Evolutionary conservation across 2,888 invertebrate species (phyloP).

Genomic region (Noctua comes): DNA sequence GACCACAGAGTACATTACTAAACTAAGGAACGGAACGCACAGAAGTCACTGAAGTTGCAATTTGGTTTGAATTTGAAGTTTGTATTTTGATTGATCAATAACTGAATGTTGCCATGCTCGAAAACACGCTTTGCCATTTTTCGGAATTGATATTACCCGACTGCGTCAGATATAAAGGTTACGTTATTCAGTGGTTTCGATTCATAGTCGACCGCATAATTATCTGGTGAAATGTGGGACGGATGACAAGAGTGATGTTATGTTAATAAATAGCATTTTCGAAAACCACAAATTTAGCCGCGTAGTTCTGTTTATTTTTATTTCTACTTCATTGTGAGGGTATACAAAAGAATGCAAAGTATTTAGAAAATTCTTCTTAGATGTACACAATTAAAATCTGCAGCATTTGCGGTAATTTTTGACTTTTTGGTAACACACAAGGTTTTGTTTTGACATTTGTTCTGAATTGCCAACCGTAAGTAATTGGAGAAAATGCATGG

Average conservation of each 20-base stretch:
- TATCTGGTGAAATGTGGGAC: too few species aligned
- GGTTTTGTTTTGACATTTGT: neutral
- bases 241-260: too few species aligned
- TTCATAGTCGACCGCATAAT: too few species aligned
- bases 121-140: neutral
- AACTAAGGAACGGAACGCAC: too few species aligned
- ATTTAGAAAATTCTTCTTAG: neutral
- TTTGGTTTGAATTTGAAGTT: conserved; percentile 12
- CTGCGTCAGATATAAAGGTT: neutral
- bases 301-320: neutral
- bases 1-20: neutral
- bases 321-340: neutral
- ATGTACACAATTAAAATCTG: neutral
- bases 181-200: too few species aligned
- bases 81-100: conserved; percentile 8
- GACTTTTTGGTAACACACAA: neutral
- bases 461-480: neutral
- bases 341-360: neutral
- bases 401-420: neutral
- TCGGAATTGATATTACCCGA: neutral
- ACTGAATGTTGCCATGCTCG: conserved; percentile 1
- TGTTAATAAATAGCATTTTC: neutral
- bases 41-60: neutral
- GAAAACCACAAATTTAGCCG: neutral
- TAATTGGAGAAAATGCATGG: neutral